phyloP scores from a whole-genome alignment of 2,797 vertebrate species.

The Peromyscus aztecus region DNA sequence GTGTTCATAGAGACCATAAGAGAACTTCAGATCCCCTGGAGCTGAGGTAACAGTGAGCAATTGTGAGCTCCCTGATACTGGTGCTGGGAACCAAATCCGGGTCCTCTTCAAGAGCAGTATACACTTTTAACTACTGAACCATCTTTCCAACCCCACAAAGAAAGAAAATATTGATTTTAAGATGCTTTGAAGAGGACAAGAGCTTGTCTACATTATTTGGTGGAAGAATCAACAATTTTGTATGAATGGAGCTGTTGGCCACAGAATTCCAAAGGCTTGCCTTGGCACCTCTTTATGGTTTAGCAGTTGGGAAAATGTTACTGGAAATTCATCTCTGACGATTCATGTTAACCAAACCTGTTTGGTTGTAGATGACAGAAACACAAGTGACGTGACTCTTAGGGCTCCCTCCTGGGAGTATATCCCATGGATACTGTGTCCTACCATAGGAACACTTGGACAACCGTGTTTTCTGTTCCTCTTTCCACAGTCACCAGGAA shows the following conservation, averaged over 20 bases:
- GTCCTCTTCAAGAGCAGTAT: neutral
- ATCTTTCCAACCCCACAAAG: neutral
- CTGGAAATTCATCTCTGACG: neutral
- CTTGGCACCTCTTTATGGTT: neutral
- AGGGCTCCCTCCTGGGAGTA: neutral
- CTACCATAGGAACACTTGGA: neutral
- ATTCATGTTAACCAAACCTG: neutral
- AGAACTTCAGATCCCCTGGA: too few relatives aligned
- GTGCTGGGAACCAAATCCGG: neutral
- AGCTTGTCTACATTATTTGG: neutral
- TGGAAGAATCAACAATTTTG: conserved; percentile 41
- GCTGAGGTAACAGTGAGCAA: too few relatives aligned
- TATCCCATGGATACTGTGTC: neutral
- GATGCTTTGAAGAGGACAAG: neutral
- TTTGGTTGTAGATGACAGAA: conserved; percentile 40
- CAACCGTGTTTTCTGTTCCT: neutral
- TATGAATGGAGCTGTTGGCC: neutral
- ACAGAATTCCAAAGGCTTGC: neutral
- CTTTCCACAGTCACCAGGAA: neutral
- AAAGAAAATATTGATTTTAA: neutral
- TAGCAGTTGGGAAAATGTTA: neutral
- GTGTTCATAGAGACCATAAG: neutral
- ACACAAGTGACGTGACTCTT: neutral
- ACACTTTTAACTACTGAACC: neutral
- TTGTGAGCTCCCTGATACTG: neutral